Conservation (phyloP, 2,888 invertebrate species). For the Cerastis leucographa region DNA sequence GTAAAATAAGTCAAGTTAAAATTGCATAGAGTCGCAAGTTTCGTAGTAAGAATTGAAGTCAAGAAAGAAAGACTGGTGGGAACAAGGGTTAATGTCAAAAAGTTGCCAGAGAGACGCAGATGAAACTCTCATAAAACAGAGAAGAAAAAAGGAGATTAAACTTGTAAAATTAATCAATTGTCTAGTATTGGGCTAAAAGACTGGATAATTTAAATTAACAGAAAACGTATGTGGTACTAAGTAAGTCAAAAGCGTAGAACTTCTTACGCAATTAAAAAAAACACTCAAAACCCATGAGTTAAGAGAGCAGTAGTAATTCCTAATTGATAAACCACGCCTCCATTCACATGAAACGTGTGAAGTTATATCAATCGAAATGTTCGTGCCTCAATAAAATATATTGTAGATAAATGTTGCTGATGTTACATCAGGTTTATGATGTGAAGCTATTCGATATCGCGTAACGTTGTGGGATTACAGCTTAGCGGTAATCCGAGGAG, state of each 20-base stretch:
- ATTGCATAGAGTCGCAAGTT: neutral
- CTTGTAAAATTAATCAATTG: neutral
- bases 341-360: conserved; percentile 44
- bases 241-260: neutral
- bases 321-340: conserved; percentile 32
- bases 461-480: conserved; percentile 39
- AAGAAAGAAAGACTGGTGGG: neutral
- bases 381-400: conserved; percentile 47
- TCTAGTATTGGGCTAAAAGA: neutral
- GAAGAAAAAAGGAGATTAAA: neutral
- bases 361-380: conserved; percentile 34
- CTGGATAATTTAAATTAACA: neutral
- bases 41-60: neutral
- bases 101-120: neutral
- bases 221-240: neutral
- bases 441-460: conserved; percentile 47
- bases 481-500: conserved; percentile 33
- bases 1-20: neutral
- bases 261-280: neutral
- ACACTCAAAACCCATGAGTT: too few species aligned
- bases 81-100: neutral
- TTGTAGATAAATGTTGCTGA: conserved; percentile 18
- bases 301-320: too few species aligned
- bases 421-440: conserved; percentile 53
- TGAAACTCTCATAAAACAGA: neutral